phyloP scores from a whole-genome alignment of 2,888 invertebrate genomes.

The Sphaeridia pumilis region DNA sequence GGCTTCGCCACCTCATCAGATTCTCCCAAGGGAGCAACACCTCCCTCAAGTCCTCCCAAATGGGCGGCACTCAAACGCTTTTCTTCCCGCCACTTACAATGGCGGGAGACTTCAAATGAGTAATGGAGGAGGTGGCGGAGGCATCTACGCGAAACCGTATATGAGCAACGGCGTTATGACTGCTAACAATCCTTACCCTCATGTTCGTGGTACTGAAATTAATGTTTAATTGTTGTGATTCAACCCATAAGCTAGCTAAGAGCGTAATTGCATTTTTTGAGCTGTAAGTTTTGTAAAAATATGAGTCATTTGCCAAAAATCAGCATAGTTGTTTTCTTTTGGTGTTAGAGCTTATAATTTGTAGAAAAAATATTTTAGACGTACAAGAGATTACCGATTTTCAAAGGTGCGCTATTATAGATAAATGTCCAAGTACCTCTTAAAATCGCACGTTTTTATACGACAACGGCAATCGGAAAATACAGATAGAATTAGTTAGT shows the following conservation, averaged over 20 bases:
- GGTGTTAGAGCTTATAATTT: too few relatives aligned
- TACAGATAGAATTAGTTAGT: too few relatives aligned
- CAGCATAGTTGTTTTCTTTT: too few relatives aligned
- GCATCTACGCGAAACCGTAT: neutral
- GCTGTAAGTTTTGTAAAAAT: too few relatives aligned
- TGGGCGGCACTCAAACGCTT: constrained; percentile 12
- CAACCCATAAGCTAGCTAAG: neutral
- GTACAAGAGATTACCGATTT: too few relatives aligned
- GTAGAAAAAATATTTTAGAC: too few relatives aligned
- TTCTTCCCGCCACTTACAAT: constrained; percentile 9
- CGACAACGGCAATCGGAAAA: too few relatives aligned
- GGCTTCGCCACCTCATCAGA: neutral
- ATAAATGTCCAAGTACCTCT: too few relatives aligned
- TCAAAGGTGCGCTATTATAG: too few relatives aligned
- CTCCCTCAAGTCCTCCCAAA: constrained; percentile 12
- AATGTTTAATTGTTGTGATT: constrained; percentile 24
- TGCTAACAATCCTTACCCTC: constrained; percentile 21
- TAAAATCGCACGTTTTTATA: too few relatives aligned
- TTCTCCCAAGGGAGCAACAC: constrained; percentile 11
- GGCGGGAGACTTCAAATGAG: constrained; percentile 4
- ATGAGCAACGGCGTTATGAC: neutral
- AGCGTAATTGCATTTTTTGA: too few relatives aligned
- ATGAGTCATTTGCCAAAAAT: too few relatives aligned
- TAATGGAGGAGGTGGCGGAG: neutral
- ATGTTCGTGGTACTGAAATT: constrained; percentile 33